Percentiles rank a stretch among this genome's conserved stretches.
These are phyloP conservation scores for Drosophila greeni DNA, from an alignment of 2,888 invertebrate genomes.

Conservation along the genomic window DNA sequence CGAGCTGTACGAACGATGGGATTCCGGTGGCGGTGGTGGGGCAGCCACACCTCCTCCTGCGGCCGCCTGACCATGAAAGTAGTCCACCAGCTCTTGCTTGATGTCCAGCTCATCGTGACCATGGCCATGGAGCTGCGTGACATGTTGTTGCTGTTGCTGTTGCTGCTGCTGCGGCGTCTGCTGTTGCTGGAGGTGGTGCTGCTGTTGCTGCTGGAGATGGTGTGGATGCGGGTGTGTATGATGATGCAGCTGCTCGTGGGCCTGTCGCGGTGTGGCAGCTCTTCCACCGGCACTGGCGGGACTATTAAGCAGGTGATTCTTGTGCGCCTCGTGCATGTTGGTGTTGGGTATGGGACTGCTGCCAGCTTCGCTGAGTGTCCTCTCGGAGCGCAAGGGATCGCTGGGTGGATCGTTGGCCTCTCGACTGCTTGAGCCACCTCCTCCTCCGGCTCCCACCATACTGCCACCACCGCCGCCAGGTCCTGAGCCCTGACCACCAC, in stretches of 20 bases:
- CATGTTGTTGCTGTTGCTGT: slow-evolving; percentile 20
- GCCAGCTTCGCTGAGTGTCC: slow-evolving; percentile 56
- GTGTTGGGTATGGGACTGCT: slow-evolving; percentile 76
- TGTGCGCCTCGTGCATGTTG: slow-evolving; percentile 73
- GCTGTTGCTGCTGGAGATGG: slow-evolving; percentile 35
- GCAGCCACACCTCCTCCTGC: slow-evolving; percentile 37
- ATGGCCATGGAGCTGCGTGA: slow-evolving; percentile 16
- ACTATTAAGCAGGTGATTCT: slow-evolving; percentile 63
- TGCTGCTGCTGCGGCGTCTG: slow-evolving; percentile 36
- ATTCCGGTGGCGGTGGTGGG: slow-evolving; percentile 73
- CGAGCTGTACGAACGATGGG: slow-evolving; percentile 77
- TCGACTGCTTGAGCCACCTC: slow-evolving; percentile 20
- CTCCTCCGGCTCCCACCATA: slow-evolving; percentile 7
- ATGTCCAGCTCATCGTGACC: slow-evolving; percentile 74
- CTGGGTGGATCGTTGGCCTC: slow-evolving; percentile 34
- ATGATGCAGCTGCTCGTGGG: slow-evolving; percentile 61
- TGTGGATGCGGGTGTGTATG: slow-evolving; percentile 42
- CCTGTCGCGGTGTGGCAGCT: slow-evolving; percentile 57
- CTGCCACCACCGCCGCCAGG: slow-evolving; percentile 34
- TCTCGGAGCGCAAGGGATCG: slow-evolving; percentile 23
- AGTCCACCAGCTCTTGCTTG: slow-evolving; percentile 76
- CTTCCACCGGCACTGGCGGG: slow-evolving; percentile 49
- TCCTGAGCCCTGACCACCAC: slow-evolving; percentile 28
- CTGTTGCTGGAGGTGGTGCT: slow-evolving; percentile 30
- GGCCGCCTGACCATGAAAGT: slow-evolving; percentile 66